Evolutionary conservation across 2,888 invertebrate species (phyloP), one percentile per base, ranked within the genome.

Genomic region (Pachydiplax longipennis): DNA sequence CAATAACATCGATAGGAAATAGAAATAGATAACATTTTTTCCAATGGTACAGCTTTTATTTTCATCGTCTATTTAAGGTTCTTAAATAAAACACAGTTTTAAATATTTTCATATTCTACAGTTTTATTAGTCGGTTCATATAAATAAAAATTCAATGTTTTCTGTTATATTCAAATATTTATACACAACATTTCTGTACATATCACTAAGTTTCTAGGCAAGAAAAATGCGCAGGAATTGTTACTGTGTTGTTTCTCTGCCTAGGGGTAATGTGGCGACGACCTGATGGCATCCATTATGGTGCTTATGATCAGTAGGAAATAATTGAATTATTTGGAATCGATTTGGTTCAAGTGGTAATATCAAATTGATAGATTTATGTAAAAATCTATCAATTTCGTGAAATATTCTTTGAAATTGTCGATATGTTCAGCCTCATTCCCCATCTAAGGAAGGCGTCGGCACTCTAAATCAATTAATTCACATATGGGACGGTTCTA

Each of bases 101-200:
- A 31, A 31, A 31, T 73, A 65, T 87, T 37, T 58, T 87, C 37
- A 44, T 81, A 87, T 35, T 61, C 87, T 35, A 58, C 37, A 53
- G 61, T 37, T 87, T 87, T 87, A 87, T 87, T 87, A 37, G n/a
- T 87, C 53, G 61, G 58, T 87, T 87, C 87, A 37, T 87, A 87
- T 87, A 87, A 87, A 87, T 87, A 87, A 87, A 87, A 87, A 58
- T 87, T 87, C 61, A 87, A 58, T 37, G 58, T 61, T 83, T 87
- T 87, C 61, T 61, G 58, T 61, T 61, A 87, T 37, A 87, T 87
- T 87, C 87, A 87, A 87, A 87, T 87, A 87, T 87, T 87, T 87
- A 87, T 87, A 87, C 87, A 87, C 87, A 87, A 61, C 35, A 53
- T 83, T 87, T 87, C 87, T 87, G 87, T 87, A 87, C 87, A 87